Evolutionary conservation across 1,140 invertebrate species (phyloP).

Genomic region (Sinonovacula constricta): DNA sequence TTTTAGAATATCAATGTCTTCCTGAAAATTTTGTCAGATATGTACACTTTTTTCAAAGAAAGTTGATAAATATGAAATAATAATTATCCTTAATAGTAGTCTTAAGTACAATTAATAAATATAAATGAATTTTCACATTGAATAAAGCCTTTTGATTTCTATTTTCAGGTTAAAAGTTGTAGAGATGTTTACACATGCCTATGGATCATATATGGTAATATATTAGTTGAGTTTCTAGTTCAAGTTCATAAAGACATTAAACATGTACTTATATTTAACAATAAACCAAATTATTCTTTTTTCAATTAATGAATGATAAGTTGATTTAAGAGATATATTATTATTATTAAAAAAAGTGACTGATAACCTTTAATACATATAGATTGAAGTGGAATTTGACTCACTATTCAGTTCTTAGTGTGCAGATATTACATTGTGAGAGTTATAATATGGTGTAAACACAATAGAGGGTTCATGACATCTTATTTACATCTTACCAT

Average conservation of each 20-base stretch:
- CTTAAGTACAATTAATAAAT: neutral
- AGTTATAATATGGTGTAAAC: neutral
- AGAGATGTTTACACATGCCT: conserved; percentile 99
- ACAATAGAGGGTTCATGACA: neutral
- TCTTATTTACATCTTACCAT: neutral
- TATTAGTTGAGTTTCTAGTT: conserved; percentile 31
- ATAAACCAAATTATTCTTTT: neutral
- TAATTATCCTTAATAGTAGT: neutral
- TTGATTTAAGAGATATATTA: neutral
- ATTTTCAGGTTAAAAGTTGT: conserved; percentile 88
- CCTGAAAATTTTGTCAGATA: neutral
- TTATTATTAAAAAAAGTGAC: neutral
- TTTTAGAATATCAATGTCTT: neutral
- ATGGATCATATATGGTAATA: conserved; percentile 95
- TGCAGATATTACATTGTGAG: neutral
- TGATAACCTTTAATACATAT: neutral
- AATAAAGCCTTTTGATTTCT: conserved; percentile 1
- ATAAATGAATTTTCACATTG: neutral
- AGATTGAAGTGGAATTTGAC: neutral
- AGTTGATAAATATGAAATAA: neutral
- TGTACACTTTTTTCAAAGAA: neutral
- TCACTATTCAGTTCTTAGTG: neutral
- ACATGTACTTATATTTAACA: neutral
- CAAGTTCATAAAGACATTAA: neutral
- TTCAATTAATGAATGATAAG: neutral